Conservation (phyloP, 2,888 invertebrate genomes). For the Euproctis similis region DNA sequence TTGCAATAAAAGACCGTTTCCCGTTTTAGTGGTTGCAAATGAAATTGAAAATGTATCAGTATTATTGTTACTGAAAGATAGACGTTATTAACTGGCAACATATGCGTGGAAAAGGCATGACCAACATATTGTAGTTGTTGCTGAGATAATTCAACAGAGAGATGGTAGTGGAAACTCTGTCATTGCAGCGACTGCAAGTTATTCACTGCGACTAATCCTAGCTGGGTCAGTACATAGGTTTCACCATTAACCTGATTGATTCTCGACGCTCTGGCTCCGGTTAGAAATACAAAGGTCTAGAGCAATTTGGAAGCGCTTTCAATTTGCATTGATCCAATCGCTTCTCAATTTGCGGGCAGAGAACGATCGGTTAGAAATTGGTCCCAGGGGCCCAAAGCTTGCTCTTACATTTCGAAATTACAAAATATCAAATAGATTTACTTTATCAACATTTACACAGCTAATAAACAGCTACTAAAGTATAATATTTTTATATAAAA, state of each 20-base stretch:
- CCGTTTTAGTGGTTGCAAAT: too few relatives aligned
- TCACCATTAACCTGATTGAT: slow-evolving; percentile 71
- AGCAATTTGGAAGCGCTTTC: slow-evolving; percentile 64
- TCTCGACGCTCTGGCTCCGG: slow-evolving; percentile 50
- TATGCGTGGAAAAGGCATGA: too few relatives aligned
- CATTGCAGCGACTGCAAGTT: slow-evolving; percentile 29
- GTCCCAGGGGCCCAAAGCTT: slow-evolving; percentile 13
- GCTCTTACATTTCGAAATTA: too few relatives aligned
- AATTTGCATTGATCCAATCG: slow-evolving; percentile 60
- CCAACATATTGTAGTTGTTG: neutral
- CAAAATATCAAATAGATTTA: too few relatives aligned
- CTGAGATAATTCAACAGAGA: too few relatives aligned
- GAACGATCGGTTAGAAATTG: slow-evolving; percentile 30
- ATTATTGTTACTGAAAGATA: too few relatives aligned
- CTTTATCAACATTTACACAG: too few relatives aligned
- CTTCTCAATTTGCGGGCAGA: slow-evolving; percentile 53
- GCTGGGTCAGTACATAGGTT: slow-evolving; percentile 60
- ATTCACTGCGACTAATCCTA: slow-evolving; percentile 56
- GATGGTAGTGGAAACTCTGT: slow-evolving; percentile 41
- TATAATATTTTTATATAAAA: too few relatives aligned
- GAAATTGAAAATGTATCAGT: too few relatives aligned
- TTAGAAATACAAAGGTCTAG: slow-evolving; percentile 60
- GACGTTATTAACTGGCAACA: too few relatives aligned
- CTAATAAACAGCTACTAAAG: too few relatives aligned
- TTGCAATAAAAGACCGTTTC: too few relatives aligned